Conservation (phyloP, 2,888 invertebrate genomes). For the Cosmopolites sordidus region DNA sequence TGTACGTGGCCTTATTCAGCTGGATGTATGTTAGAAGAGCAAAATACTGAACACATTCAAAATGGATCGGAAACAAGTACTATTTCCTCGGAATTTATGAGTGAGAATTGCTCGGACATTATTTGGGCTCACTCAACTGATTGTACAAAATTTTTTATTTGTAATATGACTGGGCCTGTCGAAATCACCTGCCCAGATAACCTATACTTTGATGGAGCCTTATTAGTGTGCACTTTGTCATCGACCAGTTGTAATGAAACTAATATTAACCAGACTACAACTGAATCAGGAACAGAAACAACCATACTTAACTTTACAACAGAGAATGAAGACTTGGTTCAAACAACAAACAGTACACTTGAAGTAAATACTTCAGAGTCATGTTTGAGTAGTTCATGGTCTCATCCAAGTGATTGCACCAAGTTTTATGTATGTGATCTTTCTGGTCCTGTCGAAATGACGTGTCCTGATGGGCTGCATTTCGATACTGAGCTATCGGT, state of each 20-base stretch:
- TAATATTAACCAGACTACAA: not conserved
- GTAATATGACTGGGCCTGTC: constrained; percentile 1
- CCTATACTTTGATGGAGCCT: constrained; percentile 9
- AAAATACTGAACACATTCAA: too few species aligned
- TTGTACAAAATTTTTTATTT: constrained; percentile 12
- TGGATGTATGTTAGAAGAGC: too few species aligned
- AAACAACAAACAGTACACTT: not conserved
- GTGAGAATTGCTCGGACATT: too few species aligned
- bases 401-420: not conserved
- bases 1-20: not conserved
- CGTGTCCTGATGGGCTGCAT: not conserved
- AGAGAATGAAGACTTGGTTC: not conserved
- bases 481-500: not conserved
- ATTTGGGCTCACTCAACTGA: constrained; percentile 14
- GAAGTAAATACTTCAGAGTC: not conserved
- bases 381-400: not conserved
- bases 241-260: not conserved
- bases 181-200: constrained; percentile 8
- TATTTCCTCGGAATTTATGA: too few species aligned
- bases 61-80: too few species aligned
- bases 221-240: not conserved
- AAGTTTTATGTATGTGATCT: not conserved
- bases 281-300: too few species aligned
- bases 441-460: not conserved
- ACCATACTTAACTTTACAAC: not conserved